phyloP scores from a whole-genome alignment of 92 coral and sea anemone species.

The Pocillopora meandrina region DNA sequence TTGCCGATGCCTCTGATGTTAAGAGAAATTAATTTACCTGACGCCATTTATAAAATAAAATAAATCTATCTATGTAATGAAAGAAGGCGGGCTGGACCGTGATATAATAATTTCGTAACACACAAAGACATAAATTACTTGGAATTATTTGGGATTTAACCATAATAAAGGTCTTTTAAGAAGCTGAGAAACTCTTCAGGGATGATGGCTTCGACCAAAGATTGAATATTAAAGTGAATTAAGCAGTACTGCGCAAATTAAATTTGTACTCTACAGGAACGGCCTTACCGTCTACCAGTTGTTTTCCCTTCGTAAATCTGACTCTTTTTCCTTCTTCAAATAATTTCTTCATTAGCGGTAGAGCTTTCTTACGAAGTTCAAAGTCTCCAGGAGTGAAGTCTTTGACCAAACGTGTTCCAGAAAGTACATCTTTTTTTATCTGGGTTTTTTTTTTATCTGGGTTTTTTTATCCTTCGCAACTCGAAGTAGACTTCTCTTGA shows the following conservation, averaged over 20 bases:
- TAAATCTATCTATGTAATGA: too few species aligned
- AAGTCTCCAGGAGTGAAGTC: slow-evolving; percentile 14
- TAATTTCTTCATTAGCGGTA: slow-evolving; percentile 12
- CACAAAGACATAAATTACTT: too few species aligned
- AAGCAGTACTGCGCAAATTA: too few species aligned
- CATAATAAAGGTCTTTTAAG: not conserved
- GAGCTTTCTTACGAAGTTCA: slow-evolving; percentile 16
- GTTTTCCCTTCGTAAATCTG: not conserved
- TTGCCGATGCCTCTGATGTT: slow-evolving; percentile 31
- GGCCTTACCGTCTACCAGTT: not conserved
- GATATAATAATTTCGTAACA: too few species aligned
- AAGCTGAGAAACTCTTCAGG: not conserved
- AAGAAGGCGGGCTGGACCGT: not conserved
- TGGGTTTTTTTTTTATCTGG: too few species aligned
- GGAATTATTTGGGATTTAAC: too few species aligned
- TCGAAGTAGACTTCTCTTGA: slow-evolving; percentile 11
- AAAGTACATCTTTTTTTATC: not conserved
- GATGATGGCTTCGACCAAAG: too few species aligned
- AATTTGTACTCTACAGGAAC: not conserved
- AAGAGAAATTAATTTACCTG: slow-evolving; percentile 15
- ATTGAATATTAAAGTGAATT: too few species aligned
- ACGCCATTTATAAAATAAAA: not conserved
- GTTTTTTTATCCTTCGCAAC: slow-evolving; percentile 1
- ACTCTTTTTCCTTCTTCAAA: slow-evolving; percentile 7
- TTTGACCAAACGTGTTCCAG: slow-evolving; percentile 12